phyloP scores from a whole-genome alignment of 2,113 vertebrate species.

The Notiomystis cincta region DNA sequence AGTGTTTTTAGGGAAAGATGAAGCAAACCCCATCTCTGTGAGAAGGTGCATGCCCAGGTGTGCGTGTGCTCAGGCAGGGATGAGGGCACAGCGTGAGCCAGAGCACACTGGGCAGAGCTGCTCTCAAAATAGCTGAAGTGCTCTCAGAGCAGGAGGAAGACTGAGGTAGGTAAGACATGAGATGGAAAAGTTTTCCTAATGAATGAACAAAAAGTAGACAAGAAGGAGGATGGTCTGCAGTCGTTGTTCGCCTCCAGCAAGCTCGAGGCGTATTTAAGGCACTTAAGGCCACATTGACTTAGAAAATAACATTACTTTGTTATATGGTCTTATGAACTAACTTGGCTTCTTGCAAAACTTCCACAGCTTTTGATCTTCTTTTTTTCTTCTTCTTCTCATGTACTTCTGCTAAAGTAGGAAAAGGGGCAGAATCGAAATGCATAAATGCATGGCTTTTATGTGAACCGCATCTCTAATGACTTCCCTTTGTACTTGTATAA shows the following conservation, averaged over 20 bases:
- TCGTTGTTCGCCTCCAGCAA: constrained; percentile 29
- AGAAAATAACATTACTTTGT: constrained; percentile 62
- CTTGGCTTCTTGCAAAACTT: constrained; percentile 60
- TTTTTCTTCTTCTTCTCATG: not conserved
- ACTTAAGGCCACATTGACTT: constrained; percentile 45
- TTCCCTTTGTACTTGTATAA: constrained; percentile 44
- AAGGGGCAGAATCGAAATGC: constrained; percentile 18
- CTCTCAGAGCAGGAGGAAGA: not conserved
- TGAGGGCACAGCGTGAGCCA: not conserved
- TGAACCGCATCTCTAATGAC: constrained; percentile 33
- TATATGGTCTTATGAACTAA: constrained; percentile 47
- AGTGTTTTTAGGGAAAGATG: not conserved
- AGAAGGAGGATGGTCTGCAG: constrained; percentile 10
- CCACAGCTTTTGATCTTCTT: constrained; percentile 59
- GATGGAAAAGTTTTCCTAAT: not conserved
- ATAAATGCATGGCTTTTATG: constrained; percentile 46
- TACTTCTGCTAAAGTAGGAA: constrained; percentile 48
- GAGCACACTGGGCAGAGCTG: not conserved
- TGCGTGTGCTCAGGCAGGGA: rapidly evolving
- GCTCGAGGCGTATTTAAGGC: constrained; percentile 43
- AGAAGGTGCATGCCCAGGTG: rapidly evolving
- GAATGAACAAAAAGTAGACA: not conserved
- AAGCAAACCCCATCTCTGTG: not conserved
- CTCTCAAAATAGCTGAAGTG: not conserved
- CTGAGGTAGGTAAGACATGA: not conserved